Percentiles rank a stretch among this genome's conserved stretches.
Evolutionary conservation across 2,797 vertebrate genomes (phyloP).

Genomic region (Ptychadena robeensis): DNA sequence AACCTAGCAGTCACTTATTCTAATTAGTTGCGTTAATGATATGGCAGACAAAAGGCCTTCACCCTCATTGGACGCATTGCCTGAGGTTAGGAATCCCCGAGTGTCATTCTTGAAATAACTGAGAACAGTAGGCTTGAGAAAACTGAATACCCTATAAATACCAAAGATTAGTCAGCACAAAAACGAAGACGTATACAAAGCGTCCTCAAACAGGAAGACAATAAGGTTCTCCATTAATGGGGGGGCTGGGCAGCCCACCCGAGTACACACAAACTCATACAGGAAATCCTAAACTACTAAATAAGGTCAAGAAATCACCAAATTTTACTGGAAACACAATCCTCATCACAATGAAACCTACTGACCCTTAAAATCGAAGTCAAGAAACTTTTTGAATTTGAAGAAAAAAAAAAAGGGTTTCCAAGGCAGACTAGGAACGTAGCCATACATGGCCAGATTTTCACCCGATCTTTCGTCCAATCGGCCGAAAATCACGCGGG

Average conservation of each 20-base stretch:
- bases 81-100: slow-evolving; percentile 35
- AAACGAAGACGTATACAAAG: slow-evolving; percentile 43
- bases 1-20: no score
- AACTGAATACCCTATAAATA: slow-evolving; percentile 53
- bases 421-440: neutral
- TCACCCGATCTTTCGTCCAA: no score
- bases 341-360: neutral
- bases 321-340: slow-evolving; percentile 15
- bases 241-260: slow-evolving; percentile 53
- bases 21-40: neutral
- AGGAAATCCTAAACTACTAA: slow-evolving; percentile 60
- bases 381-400: slow-evolving; percentile 5
- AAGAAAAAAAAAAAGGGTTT: neutral
- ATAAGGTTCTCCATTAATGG: neutral
- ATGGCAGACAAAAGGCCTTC: neutral
- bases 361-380: slow-evolving; percentile 23
- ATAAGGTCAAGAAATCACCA: slow-evolving; percentile 48
- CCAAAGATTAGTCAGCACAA: slow-evolving; percentile 55
- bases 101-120: slow-evolving; percentile 52
- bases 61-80: neutral
- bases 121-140: slow-evolving; percentile 22
- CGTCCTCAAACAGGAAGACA: slow-evolving; percentile 58
- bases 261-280: slow-evolving; percentile 50
- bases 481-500: no score
- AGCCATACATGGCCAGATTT: no score